Base-by-base conservation (phyloP, 2,797 vertebrate genomes). In the Cheirogaleus major region DNA sequence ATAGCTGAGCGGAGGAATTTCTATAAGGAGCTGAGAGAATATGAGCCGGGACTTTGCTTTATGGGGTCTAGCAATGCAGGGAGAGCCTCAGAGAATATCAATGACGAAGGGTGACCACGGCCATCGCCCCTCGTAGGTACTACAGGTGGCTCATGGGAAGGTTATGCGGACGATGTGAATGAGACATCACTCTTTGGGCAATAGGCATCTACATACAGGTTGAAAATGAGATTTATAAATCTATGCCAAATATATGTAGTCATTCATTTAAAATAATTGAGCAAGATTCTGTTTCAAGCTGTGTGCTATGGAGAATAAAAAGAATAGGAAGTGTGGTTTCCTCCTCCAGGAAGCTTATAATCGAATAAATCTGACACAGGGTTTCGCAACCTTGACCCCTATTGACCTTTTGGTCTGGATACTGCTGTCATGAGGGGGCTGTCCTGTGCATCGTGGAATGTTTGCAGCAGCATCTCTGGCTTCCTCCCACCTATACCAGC, bases 21-120 rank as follows among this genome's bases (percentile, higher is more conserved):
- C 93, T 82, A 8, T 18, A 76, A 78, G 43, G 61, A 65, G 43
- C 72, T 6, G 61, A 79, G 59, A 25, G 55, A 67, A 61, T 32
- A 48, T 5, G 52, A 91, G 38, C 70, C 55, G 52, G 57, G 81
- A 57, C 75, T 89, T 69, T 27, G 57, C 67, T 97, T 91, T 89
- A 23, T 43, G 41, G 30, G 45, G 84, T 80, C 67, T n/a, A 50
- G 69, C 57, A 52, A 61, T 22, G 43, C 41, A 32, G 76, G 30
- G 59, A 81, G 52, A 38, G 43, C 23, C 69, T 57, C 2, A 0
- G 55, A 61, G 79, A 70, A 91, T 30, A 63, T 27, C 79, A 84
- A 5, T 32, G 89, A 90, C 23, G 32, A 50, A 93, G 22, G 25
- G 27, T 57, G 14, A 59, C 15, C 45, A 0, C 0, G 45, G 67